These are phyloP conservation scores for Yponomeuta malinellus DNA, from an alignment of 2,888 invertebrate species.

Conservation along the genomic window DNA sequence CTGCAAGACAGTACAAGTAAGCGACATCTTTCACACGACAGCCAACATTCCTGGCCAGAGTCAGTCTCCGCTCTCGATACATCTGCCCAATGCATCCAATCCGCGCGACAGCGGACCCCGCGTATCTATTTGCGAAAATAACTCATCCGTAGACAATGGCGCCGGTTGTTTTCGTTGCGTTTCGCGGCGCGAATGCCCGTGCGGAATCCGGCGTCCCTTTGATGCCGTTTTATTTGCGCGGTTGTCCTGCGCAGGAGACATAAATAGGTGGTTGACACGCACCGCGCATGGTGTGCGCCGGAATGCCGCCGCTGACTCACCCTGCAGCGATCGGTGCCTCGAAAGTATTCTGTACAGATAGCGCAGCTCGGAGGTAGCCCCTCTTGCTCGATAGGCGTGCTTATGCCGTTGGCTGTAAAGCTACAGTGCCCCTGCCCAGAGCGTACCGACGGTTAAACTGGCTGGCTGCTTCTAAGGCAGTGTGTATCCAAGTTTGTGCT, in stretches of 20 bases:
- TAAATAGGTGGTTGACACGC: constrained; percentile 74
- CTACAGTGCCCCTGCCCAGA: too few relatives aligned
- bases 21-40: too few relatives aligned
- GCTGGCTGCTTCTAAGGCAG: too few relatives aligned
- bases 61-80: too few relatives aligned
- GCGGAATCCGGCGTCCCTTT: constrained; percentile 67
- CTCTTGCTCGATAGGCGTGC: too few relatives aligned
- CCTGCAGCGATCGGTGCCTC: constrained; percentile 31
- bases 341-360: not conserved
- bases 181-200: constrained; percentile 30
- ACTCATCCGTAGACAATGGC: constrained; percentile 70
- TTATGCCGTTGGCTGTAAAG: too few relatives aligned
- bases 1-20: too few relatives aligned
- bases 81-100: not conserved
- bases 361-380: too few relatives aligned
- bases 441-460: too few relatives aligned
- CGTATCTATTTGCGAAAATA: constrained; percentile 67
- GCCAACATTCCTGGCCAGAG: too few relatives aligned
- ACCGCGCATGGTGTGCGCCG: constrained; percentile 59
- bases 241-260: constrained; percentile 59
- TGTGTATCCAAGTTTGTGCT: too few relatives aligned
- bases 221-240: constrained; percentile 71
- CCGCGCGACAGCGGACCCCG: constrained; percentile 28
- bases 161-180: constrained; percentile 47
- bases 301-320: constrained; percentile 61